Base-by-base conservation (phyloP, 35 echinoderm and acorn worm species). In the Apostichopus japonicus region DNA sequence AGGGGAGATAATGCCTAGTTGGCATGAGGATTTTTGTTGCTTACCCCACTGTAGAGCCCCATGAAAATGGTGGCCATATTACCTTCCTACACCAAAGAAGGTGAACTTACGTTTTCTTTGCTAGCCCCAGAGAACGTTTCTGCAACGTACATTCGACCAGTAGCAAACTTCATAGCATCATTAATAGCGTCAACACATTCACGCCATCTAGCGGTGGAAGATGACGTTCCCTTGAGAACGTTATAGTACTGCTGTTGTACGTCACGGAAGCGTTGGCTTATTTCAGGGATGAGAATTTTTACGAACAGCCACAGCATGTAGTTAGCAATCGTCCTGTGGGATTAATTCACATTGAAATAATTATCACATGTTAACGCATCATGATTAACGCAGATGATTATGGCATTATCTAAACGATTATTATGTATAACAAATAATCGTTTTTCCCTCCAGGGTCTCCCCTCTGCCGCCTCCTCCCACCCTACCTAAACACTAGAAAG, bases 251-350 rank as follows among this genome's bases (percentile, higher is more conserved):
- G 71, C 27, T 91, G 91, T 72, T 93, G 57, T 15, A 91, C 87
- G 53, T 95, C 92, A 44, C 90, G 80, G 70, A 95, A 97, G 19
- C 72, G 27, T 67, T 92, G 79, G 76, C 96, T 93, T 1, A 97
- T 93, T 55, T 93, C 88, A 10, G 65, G 71, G 6, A 97, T 88
- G 13, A 92, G 76, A 7, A 16, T 25, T 61, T 91, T 93, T 1
- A 88, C 88, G 10, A 95, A 83, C 16, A 92, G 70, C 96, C 96
- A 97, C 22, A 97, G 44, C 58, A 97, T 90, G 83, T 97, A 97
- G 62, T 97, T 97, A 21, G 80, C 89, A 1, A 95, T 14, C 51
- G 90, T 86, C 55, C 96, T 95, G 55, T 25, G 15, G 22, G 24
- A 91, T 10, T 61, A 61, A 61, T 61, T 8, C 13, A 61, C 13